Percentiles rank a stretch among this genome's conserved stretches.
Conservation (phyloP, 2,888 invertebrate genomes). For the Aspidiotus rigidus region DNA sequence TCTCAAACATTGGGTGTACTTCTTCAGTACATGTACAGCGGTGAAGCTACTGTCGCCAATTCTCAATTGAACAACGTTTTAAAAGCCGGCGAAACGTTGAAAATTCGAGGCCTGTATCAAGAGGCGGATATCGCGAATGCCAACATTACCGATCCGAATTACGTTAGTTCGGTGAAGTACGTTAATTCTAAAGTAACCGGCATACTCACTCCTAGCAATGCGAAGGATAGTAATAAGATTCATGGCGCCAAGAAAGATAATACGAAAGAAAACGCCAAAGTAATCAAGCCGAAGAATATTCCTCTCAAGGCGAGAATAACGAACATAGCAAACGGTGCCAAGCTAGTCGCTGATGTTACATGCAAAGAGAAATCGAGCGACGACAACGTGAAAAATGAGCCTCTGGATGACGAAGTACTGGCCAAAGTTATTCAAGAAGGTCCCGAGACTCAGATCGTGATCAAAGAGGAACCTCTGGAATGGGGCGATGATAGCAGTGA, state of each 20-base stretch:
- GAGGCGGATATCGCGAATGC: conserved; percentile 49
- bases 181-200: conserved; percentile 27
- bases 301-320: conserved; percentile 24
- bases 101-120: conserved; percentile 71
- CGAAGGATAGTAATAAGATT: conserved; percentile 17
- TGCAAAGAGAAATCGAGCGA: conserved; percentile 22
- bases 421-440: conserved; percentile 29
- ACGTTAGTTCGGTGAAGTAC: conserved; percentile 26
- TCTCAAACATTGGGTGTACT: conserved; percentile 69
- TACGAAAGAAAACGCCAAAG: conserved; percentile 28
- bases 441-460: conserved; percentile 38
- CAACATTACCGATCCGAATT: conserved; percentile 26
- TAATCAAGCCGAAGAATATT: conserved; percentile 14
- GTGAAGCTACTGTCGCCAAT: conserved; percentile 74
- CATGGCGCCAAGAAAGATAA: conserved; percentile 21
- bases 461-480: conserved; percentile 59
- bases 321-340: conserved; percentile 29
- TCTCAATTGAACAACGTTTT: conserved; percentile 71
- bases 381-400: conserved; percentile 23
- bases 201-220: conserved; percentile 23
- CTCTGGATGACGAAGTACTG: conserved; percentile 26
- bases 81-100: conserved; percentile 69
- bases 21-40: conserved; percentile 78
- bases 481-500: conserved; percentile 60
- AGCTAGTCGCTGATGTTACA: conserved; percentile 23